A percentile compares a stretch with the other conserved stretches of the same genome.
phyloP scores from a whole-genome alignment of 2,888 invertebrate genomes.

The Rhingia campestris region DNA sequence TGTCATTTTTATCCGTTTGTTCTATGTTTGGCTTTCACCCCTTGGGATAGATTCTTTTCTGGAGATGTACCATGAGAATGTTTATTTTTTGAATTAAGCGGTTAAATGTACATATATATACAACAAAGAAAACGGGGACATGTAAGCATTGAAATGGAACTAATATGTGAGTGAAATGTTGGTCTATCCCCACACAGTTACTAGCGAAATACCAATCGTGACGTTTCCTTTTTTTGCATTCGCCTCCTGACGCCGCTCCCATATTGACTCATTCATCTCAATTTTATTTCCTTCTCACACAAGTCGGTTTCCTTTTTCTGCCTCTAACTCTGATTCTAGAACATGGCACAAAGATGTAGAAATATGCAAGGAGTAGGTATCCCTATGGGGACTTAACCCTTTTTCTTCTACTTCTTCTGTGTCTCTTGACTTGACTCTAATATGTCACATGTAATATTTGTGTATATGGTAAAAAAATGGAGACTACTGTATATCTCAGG shows the following conservation, averaged over 20 bases:
- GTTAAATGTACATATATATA: background rate
- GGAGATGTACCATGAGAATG: conserved; percentile 41
- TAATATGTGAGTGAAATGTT: conserved; percentile 47
- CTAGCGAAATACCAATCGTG: conserved; percentile 25
- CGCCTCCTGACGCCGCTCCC: background rate
- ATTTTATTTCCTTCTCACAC: conserved; percentile 40
- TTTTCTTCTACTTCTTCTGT: conserved; percentile 38
- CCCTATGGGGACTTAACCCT: conserved; percentile 59
- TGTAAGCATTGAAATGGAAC: conserved; percentile 28
- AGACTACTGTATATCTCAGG: conserved; percentile 33
- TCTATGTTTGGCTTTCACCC: conserved; percentile 18
- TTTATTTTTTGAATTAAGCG: conserved; percentile 54
- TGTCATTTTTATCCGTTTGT: conserved; percentile 57
- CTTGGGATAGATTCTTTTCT: conserved; percentile 41
- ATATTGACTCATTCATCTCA: conserved; percentile 60
- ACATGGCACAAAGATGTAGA: conserved; percentile 52
- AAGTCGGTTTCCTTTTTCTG: conserved; percentile 1
- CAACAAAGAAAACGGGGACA: conserved; percentile 12
- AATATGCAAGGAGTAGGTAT: conserved; percentile 42
- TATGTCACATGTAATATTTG: conserved; percentile 45
- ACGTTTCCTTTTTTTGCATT: background rate
- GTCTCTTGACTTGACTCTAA: conserved; percentile 30
- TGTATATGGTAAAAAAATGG: conserved; percentile 24
- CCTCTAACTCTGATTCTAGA: conserved; percentile 16
- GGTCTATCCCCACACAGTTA: conserved; percentile 17